phyloP scores from a whole-genome alignment of 2,113 vertebrate genomes.

The Salvator merianae region DNA sequence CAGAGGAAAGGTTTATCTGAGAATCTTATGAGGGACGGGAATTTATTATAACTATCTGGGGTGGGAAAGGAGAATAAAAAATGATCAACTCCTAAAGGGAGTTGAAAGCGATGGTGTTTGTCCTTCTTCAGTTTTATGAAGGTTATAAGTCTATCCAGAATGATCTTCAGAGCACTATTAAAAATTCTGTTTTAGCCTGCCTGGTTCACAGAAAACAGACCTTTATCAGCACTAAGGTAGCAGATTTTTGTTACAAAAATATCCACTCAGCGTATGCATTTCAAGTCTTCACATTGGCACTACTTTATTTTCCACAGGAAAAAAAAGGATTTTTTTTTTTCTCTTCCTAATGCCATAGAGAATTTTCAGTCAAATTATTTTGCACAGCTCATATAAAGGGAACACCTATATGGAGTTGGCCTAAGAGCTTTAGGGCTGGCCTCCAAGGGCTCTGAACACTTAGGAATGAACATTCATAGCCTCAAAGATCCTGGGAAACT shows the following conservation, averaged over 20 bases:
- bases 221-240: conserved; percentile 36
- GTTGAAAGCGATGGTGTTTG: conserved; percentile 54
- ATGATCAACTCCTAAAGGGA: conserved; percentile 47
- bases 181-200: conserved; percentile 4
- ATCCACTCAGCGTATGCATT: conserved; percentile 36
- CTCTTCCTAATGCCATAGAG: background rate
- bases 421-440: too few relatives aligned
- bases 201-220: conserved; percentile 42
- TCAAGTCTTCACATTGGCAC: conserved; percentile 24
- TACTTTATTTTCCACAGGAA: conserved; percentile 16
- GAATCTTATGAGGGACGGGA: conserved; percentile 47
- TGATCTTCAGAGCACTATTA: conserved; percentile 49
- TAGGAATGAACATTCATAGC: too few relatives aligned
- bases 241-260: conserved; percentile 55
- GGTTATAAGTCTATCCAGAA: conserved; percentile 60
- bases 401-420: too few relatives aligned
- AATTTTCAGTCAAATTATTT: background rate
- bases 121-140: conserved; percentile 57
- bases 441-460: too few relatives aligned
- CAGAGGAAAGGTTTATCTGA: conserved; percentile 51
- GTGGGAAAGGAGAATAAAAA: conserved; percentile 52
- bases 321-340: background rate
- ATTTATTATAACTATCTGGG: conserved; percentile 58
- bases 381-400: too few relatives aligned
- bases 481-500: too few relatives aligned